Conservation (phyloP, 2,797 vertebrate species). For the Chiroxiphia lanceolata region DNA sequence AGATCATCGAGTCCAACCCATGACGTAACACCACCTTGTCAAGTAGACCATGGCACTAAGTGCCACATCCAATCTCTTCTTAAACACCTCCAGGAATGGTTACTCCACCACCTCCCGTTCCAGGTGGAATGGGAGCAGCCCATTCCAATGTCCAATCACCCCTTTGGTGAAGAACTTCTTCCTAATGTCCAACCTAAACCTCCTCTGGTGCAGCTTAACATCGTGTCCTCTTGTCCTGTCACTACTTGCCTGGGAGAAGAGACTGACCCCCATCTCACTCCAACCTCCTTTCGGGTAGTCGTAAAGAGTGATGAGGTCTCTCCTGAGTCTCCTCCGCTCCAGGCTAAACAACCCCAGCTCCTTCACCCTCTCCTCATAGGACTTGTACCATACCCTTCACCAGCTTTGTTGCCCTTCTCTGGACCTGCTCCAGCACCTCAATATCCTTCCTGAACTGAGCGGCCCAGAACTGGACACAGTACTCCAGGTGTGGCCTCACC, state of each 20-base stretch:
- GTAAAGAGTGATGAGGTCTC: not conserved
- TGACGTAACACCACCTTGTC: not conserved
- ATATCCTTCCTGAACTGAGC: not conserved
- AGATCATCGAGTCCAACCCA: not conserved
- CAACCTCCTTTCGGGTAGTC: not conserved
- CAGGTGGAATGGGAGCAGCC: no score
- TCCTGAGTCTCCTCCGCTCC: not conserved
- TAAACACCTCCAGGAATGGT: not conserved
- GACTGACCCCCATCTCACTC: not conserved
- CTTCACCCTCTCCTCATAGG: not conserved
- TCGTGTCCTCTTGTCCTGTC: not conserved
- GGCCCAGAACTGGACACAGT: not conserved
- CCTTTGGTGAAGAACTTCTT: not conserved
- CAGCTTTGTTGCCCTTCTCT: not conserved
- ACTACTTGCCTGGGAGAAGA: not conserved
- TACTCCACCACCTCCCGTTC: not conserved
- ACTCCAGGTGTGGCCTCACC: not conserved
- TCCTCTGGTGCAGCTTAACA: not conserved
- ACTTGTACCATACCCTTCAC: not conserved
- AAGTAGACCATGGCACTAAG: not conserved
- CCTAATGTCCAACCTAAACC: not conserved
- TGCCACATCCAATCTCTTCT: not conserved
- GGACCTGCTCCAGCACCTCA: not conserved
- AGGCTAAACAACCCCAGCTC: not conserved
- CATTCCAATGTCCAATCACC: not conserved